Evolutionary conservation across 2,797 vertebrate genomes (phyloP).

Genomic region (Cetoscarus ocellatus): DNA sequence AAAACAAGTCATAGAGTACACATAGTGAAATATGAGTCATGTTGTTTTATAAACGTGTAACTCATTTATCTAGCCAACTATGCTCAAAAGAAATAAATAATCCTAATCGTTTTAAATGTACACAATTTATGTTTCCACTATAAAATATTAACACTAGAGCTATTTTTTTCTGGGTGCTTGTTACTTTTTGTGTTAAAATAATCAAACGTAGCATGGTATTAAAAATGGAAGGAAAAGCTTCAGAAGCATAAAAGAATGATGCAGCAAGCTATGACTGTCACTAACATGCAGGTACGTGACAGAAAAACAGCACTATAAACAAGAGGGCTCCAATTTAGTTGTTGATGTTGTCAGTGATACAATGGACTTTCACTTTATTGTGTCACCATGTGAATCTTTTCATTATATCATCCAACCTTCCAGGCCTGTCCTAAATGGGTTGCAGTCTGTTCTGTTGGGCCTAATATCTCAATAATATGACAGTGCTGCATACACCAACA

Average conservation of each 20-base stretch:
- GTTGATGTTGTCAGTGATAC: conserved; percentile 35
- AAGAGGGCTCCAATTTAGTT: conserved; percentile 44
- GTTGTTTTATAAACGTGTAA: too few relatives aligned
- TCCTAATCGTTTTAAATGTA: too few relatives aligned
- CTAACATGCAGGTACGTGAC: conserved; percentile 16
- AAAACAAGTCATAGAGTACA: too few relatives aligned
- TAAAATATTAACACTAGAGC: too few relatives aligned
- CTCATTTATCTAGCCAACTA: too few relatives aligned
- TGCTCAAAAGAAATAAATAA: too few relatives aligned
- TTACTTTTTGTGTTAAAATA: too few relatives aligned
- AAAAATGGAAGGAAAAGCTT: conserved; percentile 13
- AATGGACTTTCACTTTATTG: conserved; percentile 46
- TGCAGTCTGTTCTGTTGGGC: conserved; percentile 52
- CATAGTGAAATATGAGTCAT: too few relatives aligned
- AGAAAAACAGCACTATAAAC: conserved; percentile 21
- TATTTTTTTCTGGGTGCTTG: too few relatives aligned
- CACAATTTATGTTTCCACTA: too few relatives aligned
- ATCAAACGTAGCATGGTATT: too few relatives aligned
- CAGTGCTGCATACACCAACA: conserved; percentile 32
- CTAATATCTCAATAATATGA: conserved; percentile 63
- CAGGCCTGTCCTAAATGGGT: conserved; percentile 66
- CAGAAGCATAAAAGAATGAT: conserved; percentile 10
- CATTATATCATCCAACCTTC: conserved; percentile 64
- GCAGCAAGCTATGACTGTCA: conserved; percentile 6
- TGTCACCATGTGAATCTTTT: conserved; percentile 56